A percentile compares a stretch with the other conserved stretches of the same genome.
Conservation (phyloP, 2,113 vertebrate genomes). For the Micronycteris hirsuta region DNA sequence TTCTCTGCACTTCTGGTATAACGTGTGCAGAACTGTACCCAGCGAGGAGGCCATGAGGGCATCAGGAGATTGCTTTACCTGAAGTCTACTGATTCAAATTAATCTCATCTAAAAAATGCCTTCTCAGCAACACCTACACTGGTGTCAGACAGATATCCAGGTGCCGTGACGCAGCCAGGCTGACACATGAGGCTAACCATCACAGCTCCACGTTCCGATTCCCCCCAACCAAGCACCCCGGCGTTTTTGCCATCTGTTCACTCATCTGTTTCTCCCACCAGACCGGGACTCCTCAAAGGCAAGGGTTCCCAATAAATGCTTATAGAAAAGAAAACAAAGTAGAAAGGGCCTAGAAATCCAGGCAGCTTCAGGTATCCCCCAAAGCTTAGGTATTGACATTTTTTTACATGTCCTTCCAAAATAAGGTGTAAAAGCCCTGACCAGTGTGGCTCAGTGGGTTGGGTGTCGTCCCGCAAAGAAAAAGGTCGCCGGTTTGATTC, state of each 20-base stretch:
- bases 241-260: background rate
- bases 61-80: background rate
- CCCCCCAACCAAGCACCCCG: background rate
- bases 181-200: background rate
- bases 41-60: background rate
- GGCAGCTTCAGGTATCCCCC: background rate
- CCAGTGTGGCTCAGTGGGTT: too few relatives aligned
- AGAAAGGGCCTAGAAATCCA: background rate
- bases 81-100: background rate
- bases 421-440: too few relatives aligned
- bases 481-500: too few relatives aligned
- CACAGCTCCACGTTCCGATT: background rate
- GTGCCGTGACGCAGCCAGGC: background rate
- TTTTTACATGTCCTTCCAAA: background rate
- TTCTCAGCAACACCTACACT: background rate
- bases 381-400: background rate
- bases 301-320: background rate
- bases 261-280: background rate
- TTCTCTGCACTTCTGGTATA: background rate
- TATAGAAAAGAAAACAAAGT: background rate
- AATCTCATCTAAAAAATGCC: background rate
- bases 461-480: too few relatives aligned
- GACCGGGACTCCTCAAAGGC: background rate
- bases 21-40: too few relatives aligned
- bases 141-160: background rate